Evolutionary conservation across 2,888 invertebrate genomes (phyloP), one percentile per base, ranked within the genome.

Genomic region (Hermaeophaga mercurialis): DNA sequence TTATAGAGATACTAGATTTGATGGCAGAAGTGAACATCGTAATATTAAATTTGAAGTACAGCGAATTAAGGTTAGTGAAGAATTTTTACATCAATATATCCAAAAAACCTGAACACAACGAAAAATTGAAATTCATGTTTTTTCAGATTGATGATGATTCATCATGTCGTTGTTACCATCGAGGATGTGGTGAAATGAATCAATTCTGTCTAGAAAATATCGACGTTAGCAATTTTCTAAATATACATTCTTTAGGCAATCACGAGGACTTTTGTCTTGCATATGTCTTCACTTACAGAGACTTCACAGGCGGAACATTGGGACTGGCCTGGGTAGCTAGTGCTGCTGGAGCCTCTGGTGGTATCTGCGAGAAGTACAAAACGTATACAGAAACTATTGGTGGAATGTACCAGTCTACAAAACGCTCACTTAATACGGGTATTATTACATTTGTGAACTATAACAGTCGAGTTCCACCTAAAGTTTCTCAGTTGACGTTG

Each of bases 251-350:
- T 8, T 82, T 97, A 63, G 91, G 92, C 54, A 95, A 99, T 80
- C 99, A 99, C 77, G 94, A 97, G 72, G 94, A 94, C 78, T 99
- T 98, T 80, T 99, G 99, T 76, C 85, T 99, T 62, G 98, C 99
- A n/a, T 99, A 98, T 77, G 95, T 99, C 60, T 97, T 99, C 80
- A 99, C 99, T 0, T 94, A 94, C 77, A 85, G 96, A 71, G 98
- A 99, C 79, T 99, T 99, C 76, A 95, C 95, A 14, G 96, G 96
- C 6, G 99, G 99, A 58, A 99, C 99, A 12, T 82, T 99, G 34
- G 99, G 99, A 15, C 81, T 99, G 41, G 99, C 99, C 3, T 99
- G 99, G 99, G 99, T 99, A 17, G 99, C 98, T 19, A 94, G 96
- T 61, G 95, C 96, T 0, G 93, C 93, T 56, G 98, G 95, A 56